Percentiles rank a stretch among this genome's conserved stretches.
Conservation (phyloP, 2,888 invertebrate species). For the Machimus rusticus region DNA sequence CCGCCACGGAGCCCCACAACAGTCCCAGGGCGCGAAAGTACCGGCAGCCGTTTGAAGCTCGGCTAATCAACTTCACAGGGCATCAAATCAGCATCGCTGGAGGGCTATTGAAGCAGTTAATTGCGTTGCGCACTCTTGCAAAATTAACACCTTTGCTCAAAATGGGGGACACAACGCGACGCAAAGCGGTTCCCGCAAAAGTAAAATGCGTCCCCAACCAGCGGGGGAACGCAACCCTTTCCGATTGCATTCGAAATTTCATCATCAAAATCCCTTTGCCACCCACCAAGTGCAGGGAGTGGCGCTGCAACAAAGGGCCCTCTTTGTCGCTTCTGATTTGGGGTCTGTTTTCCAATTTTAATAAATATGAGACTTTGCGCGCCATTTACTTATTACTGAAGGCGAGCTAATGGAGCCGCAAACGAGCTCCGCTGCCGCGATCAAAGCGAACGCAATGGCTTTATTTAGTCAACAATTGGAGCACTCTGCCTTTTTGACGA, state of each 20-base stretch:
- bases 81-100: not conserved
- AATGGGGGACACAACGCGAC: not conserved
- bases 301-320: not conserved
- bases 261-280: not conserved
- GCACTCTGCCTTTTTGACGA: not conserved
- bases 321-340: not conserved
- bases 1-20: not conserved
- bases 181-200: not conserved
- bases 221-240: not conserved
- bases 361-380: not conserved
- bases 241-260: not conserved
- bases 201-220: not conserved
- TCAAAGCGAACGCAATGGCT: not conserved
- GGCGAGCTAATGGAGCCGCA: not conserved
- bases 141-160: not conserved
- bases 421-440: not conserved
- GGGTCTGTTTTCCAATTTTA: not conserved
- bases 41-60: not conserved
- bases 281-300: not conserved
- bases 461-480: not conserved
- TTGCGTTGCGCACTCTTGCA: not conserved
- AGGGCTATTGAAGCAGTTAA: not conserved
- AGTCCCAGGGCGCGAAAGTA: not conserved
- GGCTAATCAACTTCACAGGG: not conserved
- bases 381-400: not conserved